Evolutionary conservation across 2,888 invertebrate species (phyloP).

Genomic region (Apamea epomidion): DNA sequence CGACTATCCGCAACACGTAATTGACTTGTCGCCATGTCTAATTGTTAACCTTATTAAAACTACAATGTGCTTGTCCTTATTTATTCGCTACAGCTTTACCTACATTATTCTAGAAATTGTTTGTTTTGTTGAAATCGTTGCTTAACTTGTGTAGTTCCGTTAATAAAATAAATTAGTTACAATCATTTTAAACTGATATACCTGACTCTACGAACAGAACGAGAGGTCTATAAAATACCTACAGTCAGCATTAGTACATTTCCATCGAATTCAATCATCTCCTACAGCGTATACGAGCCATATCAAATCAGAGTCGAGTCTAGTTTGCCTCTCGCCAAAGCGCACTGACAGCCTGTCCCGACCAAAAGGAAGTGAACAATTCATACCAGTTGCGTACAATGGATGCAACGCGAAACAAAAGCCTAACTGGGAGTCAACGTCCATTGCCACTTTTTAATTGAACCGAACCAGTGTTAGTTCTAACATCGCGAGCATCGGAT

Average conservation of each 20-base stretch:
- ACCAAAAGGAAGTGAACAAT: conserved; percentile 71
- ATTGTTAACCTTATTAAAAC: conserved; percentile 64
- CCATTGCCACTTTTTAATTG: conserved; percentile 79
- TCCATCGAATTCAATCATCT: conserved; percentile 33
- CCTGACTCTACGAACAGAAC: too few species aligned
- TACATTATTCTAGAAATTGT: not conserved
- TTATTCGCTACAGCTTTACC: conserved; percentile 13
- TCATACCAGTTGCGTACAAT: conserved; percentile 70
- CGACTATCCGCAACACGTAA: conserved; percentile 65
- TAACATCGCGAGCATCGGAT: conserved; percentile 75
- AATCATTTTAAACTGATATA: not conserved
- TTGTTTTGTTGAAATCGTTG: not conserved
- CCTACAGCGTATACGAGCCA: conserved; percentile 20
- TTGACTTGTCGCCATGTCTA: conserved; percentile 69
- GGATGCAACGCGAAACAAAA: conserved; percentile 69
- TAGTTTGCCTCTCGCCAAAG: conserved; percentile 55
- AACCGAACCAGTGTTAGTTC: conserved; percentile 69
- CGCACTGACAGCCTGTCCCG: conserved; percentile 41
- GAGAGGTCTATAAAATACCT: not conserved
- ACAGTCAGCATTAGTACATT: conserved; percentile 2
- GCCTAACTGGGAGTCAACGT: conserved; percentile 72
- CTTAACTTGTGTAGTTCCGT: not conserved
- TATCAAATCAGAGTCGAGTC: conserved; percentile 50
- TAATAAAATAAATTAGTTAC: not conserved
- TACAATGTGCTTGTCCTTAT: conserved; percentile 7